Base-by-base conservation (phyloP, 2,888 invertebrate genomes). In the Calameuta pallipes region DNA sequence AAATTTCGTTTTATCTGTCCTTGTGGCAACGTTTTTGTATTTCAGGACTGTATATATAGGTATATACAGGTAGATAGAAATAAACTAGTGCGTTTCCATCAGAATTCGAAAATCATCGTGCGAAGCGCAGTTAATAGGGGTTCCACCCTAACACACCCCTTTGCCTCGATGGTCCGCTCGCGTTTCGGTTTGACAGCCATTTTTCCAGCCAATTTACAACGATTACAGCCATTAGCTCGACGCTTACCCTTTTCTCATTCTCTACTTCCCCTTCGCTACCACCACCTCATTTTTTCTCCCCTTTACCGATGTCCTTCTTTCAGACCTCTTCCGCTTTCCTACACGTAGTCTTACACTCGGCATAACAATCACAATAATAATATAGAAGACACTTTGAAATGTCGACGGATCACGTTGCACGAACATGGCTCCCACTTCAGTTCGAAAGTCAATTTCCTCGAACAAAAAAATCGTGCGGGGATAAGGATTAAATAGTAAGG, bases 151-250 rank as follows among this genome's bases (percentile, higher is more conserved):
- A 77, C 76, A 74, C 75, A 75, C 73, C 68, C 74, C 78, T 78
- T 80, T 76, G 75, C 74, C 34, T 76, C 71, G 76, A 73, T 75
- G 82, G 82, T 82, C 81, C 79, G 78, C 80, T 82, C 79, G 80
- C 80, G 79, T 85, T 78, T 81, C 83, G 81, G 80, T 80, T 79
- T 56, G 78, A 37, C 80, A 81, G 77, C 80, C 83, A 82, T 82
- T 84, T 85, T 85, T 85, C 83, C 83, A 83, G 81, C 81, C 83
- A 85, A 85, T 85, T 84, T 84, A 80, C 76, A 80, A 78, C 79
- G 81, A 84, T 84, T 83, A 82, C 79, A 76, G 70, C 71, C 77
- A 23, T 76, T 56, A 30, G 31, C n/a, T 15, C 75, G 31, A 75
- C 75, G 35, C 75, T 41, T 23, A 35, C 36, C 30, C 34, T 36